A percentile compares a stretch with the other conserved stretches of the same genome.
These are phyloP conservation scores for Holacanthus passer DNA, from an alignment of 2,113 vertebrate genomes.

Conservation along the genomic window DNA sequence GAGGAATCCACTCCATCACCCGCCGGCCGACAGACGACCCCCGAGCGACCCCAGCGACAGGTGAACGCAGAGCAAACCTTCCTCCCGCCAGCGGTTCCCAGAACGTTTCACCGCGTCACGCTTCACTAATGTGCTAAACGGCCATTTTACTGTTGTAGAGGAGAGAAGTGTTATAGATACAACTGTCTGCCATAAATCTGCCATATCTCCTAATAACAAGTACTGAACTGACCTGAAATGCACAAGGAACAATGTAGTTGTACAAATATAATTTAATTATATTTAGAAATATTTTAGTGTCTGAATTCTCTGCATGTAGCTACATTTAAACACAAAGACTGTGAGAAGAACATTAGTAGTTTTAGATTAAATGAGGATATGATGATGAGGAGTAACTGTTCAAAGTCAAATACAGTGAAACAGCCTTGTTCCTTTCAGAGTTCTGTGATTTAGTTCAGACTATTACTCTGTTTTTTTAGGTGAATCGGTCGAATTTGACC, in stretches of 20 bases:
- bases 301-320: not conserved
- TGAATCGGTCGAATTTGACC: not conserved
- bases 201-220: not conserved
- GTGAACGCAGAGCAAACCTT: conserved; percentile 52
- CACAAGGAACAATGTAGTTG: too few relatives aligned
- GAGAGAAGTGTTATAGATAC: too few relatives aligned
- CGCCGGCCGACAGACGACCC: conserved; percentile 62
- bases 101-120: conserved; percentile 11
- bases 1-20: conserved; percentile 75
- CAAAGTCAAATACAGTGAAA: too few relatives aligned
- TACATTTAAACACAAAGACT: too few relatives aligned
- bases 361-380: not conserved
- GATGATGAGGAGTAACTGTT: too few relatives aligned
- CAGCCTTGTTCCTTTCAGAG: not conserved
- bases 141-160: not conserved
- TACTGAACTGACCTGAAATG: not conserved
- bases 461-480: not conserved
- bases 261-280: too few relatives aligned
- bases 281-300: too few relatives aligned
- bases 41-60: conserved; percentile 58
- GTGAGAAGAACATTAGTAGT: too few relatives aligned
- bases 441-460: not conserved
- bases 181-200: too few relatives aligned
- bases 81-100: conserved; percentile 12
- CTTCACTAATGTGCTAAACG: not conserved